Conservation (phyloP, 2,797 vertebrate genomes). For the Ctenopoma multispine region DNA sequence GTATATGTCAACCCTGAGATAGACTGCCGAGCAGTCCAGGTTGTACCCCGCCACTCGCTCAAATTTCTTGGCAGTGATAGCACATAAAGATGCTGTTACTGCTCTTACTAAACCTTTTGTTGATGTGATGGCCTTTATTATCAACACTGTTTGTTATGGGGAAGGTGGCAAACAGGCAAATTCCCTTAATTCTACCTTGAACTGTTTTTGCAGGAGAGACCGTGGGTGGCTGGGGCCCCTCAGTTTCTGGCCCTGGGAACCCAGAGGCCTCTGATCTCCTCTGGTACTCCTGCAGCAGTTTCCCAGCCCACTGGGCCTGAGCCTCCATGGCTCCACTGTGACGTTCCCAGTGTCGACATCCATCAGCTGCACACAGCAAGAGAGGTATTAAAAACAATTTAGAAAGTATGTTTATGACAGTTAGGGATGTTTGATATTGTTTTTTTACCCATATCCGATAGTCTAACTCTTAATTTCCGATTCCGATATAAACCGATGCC, state of each 20-base stretch:
- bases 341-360: slow-evolving; percentile 94
- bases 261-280: slow-evolving; percentile 83
- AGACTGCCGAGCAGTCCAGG: too few relatives aligned
- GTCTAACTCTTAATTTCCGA: too few relatives aligned
- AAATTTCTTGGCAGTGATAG: too few relatives aligned
- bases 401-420: not conserved
- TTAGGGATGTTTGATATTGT: too few relatives aligned
- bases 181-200: slow-evolving; percentile 45
- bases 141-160: not conserved
- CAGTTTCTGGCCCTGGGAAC: slow-evolving; percentile 74
- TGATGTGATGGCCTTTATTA: not conserved
- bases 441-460: too few relatives aligned
- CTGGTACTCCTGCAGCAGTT: slow-evolving; percentile 91
- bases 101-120: not conserved
- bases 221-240: slow-evolving; percentile 66
- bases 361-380: slow-evolving; percentile 83
- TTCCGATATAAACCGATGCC: too few relatives aligned
- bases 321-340: slow-evolving; percentile 94
- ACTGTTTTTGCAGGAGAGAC: slow-evolving; percentile 79
- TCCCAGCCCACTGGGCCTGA: slow-evolving; percentile 91
- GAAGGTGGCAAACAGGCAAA: not conserved
- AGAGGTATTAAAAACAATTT: slow-evolving; percentile 12
- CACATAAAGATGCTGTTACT: not conserved
- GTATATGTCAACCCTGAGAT: too few relatives aligned
- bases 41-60: too few relatives aligned